A percentile compares a stretch with the other conserved stretches of the same genome.
phyloP scores from a whole-genome alignment of 2,888 invertebrate genomes.

The Mythimna pallens region DNA sequence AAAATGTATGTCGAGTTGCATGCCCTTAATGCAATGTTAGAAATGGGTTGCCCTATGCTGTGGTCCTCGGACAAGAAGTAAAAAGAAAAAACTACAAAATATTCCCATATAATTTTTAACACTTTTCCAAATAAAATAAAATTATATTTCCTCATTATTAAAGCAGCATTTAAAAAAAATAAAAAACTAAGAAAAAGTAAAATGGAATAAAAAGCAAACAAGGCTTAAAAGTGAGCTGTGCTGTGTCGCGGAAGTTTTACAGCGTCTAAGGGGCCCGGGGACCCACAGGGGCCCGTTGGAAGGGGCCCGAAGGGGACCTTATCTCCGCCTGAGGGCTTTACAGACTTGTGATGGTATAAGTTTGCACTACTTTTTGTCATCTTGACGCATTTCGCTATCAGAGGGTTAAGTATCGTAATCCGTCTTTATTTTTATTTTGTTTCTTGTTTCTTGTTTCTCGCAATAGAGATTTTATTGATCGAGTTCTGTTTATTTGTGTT shows the following conservation, averaged over 20 bases:
- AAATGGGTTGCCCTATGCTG: no score
- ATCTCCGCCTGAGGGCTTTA: constrained; percentile 51
- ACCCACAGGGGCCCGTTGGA: neutral
- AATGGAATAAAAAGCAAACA: constrained; percentile 16
- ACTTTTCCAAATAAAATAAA: neutral
- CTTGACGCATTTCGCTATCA: constrained; percentile 15
- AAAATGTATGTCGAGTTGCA: no score
- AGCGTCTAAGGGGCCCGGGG: constrained; percentile 3
- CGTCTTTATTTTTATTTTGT: constrained; percentile 33
- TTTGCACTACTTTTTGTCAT: constrained; percentile 37
- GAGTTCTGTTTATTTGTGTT: neutral
- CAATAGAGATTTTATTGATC: neutral
- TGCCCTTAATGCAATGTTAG: no score
- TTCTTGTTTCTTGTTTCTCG: neutral
- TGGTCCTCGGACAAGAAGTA: no score
- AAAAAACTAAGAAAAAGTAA: neutral
- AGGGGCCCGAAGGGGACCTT: constrained; percentile 21
- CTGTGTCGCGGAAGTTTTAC: constrained; percentile 49
- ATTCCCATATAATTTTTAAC: neutral
- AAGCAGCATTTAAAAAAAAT: neutral
- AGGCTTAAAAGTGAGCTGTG: constrained; percentile 34
- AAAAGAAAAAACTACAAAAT: neutral
- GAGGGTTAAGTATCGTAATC: constrained; percentile 5
- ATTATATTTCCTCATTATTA: constrained; percentile 18
- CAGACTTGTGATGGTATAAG: constrained; percentile 42